Conservation (phyloP, 2,797 vertebrate species). For the Chelidonichthys spinosus region DNA sequence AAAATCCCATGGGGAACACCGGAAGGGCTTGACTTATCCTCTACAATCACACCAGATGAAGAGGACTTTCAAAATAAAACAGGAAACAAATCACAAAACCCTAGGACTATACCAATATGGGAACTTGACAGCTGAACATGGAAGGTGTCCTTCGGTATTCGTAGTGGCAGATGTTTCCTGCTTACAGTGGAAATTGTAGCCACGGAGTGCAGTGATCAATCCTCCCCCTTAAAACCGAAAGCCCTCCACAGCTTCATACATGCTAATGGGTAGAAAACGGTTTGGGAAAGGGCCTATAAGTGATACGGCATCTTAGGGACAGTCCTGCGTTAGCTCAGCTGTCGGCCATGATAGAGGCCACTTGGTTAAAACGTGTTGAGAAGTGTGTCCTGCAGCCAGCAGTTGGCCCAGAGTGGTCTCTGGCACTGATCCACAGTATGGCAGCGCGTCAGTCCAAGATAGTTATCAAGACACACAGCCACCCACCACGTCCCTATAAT, state of each 20-base stretch:
- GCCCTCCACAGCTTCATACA: not conserved
- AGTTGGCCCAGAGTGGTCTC: slow-evolving; percentile 46
- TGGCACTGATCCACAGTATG: slow-evolving; percentile 28
- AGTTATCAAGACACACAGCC: slow-evolving; percentile 70
- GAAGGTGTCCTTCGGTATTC: not conserved
- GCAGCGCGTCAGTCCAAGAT: slow-evolving; percentile 41
- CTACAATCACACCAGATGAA: too few relatives aligned
- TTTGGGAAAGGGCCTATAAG: not conserved
- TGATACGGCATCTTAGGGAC: slow-evolving; percentile 13
- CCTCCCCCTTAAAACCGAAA: not conserved
- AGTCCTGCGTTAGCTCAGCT: slow-evolving; percentile 11
- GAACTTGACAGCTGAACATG: not conserved
- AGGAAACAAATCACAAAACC: too few relatives aligned
- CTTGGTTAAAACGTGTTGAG: slow-evolving; percentile 42
- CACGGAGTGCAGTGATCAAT: not conserved
- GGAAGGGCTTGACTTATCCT: too few relatives aligned
- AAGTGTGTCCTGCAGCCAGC: slow-evolving; percentile 20
- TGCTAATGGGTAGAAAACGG: not conserved
- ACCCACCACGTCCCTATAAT: slow-evolving; percentile 51
- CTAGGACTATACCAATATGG: not conserved
- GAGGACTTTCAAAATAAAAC: too few relatives aligned
- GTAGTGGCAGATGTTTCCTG: slow-evolving; percentile 3
- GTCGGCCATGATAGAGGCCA: slow-evolving; percentile 30
- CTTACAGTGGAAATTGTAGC: not conserved
- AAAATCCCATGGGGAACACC: too few relatives aligned